Conservation (phyloP, 2,888 invertebrate species). For the Rutpela maculata region DNA sequence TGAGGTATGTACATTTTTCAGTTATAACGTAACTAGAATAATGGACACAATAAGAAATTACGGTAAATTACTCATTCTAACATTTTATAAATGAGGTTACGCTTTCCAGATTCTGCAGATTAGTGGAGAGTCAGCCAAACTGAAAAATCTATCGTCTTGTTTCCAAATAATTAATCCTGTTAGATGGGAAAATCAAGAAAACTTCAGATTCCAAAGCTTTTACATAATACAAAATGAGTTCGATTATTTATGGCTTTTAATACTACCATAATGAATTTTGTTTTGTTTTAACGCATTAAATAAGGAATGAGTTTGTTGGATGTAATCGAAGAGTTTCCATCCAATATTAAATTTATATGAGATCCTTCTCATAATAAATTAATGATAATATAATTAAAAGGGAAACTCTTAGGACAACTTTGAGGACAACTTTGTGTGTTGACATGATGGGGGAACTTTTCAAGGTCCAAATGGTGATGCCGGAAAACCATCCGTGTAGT, state of each 20-base stretch:
- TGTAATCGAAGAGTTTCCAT: slow-evolving; percentile 18
- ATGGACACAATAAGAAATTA: slow-evolving; percentile 1
- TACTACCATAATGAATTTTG: slow-evolving; percentile 28
- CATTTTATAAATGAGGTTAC: slow-evolving; percentile 25
- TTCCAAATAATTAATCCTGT: slow-evolving; percentile 54
- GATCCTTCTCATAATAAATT: slow-evolving; percentile 27
- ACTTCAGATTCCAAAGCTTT: slow-evolving; percentile 41
- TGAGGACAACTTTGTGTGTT: slow-evolving; percentile 1
- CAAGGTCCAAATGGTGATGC: background rate
- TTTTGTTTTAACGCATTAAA: slow-evolving; percentile 27
- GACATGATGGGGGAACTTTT: background rate
- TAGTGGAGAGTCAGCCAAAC: slow-evolving; percentile 20
- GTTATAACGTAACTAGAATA: background rate
- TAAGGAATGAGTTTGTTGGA: slow-evolving; percentile 11
- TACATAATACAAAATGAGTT: slow-evolving; percentile 48
- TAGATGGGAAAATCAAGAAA: slow-evolving; percentile 49
- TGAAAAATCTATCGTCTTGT: slow-evolving; percentile 40
- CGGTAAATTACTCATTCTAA: slow-evolving; percentile 19
- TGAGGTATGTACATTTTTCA: too few species aligned
- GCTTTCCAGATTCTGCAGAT: slow-evolving; percentile 14
- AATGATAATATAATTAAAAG: slow-evolving; percentile 29
- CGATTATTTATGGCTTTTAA: slow-evolving; percentile 48
- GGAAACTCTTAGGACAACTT: slow-evolving; percentile 12
- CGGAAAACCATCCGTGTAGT: background rate
- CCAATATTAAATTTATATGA: slow-evolving; percentile 23